phyloP scores from a whole-genome alignment of 2,888 invertebrate species.

The Automeris io region DNA sequence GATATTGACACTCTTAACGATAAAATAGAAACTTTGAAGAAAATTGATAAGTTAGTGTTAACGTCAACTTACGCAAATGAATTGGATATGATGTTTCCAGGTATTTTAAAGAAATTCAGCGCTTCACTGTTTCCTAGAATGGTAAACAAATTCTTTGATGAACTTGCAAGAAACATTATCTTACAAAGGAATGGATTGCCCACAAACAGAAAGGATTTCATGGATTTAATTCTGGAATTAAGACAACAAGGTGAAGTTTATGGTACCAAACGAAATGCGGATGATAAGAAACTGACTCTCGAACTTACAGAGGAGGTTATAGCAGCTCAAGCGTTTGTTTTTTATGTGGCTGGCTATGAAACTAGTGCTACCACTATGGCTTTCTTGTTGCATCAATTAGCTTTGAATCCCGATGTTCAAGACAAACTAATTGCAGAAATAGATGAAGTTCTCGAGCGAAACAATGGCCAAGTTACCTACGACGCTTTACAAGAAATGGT shows the following conservation, averaged over 20 bases:
- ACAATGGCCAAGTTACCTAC: conserved; percentile 44
- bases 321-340: conserved; percentile 54
- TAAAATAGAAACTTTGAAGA: conserved; percentile 14
- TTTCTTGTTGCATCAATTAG: conserved; percentile 44
- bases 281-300: conserved; percentile 15
- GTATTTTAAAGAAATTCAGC: conserved; percentile 31
- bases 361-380: conserved; percentile 54
- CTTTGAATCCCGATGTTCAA: conserved; percentile 48
- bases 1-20: conserved; percentile 25
- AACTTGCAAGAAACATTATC: conserved; percentile 26
- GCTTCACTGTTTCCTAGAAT: conserved; percentile 25
- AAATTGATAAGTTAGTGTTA: conserved; percentile 20
- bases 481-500: conserved; percentile 47
- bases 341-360: conserved; percentile 61
- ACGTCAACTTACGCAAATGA: conserved; percentile 17
- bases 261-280: conserved; percentile 14
- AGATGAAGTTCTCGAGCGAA: conserved; percentile 28
- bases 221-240: conserved; percentile 41
- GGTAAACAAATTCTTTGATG: conserved; percentile 25
- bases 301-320: conserved; percentile 40
- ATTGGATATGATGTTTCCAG: conserved; percentile 38
- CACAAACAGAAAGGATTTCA: conserved; percentile 36
- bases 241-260: conserved; percentile 27
- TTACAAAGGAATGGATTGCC: conserved; percentile 32
- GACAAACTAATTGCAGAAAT: conserved; percentile 39